Evolutionary conservation across 2,113 vertebrate species (phyloP).

Genomic region (Cacatua alba): DNA sequence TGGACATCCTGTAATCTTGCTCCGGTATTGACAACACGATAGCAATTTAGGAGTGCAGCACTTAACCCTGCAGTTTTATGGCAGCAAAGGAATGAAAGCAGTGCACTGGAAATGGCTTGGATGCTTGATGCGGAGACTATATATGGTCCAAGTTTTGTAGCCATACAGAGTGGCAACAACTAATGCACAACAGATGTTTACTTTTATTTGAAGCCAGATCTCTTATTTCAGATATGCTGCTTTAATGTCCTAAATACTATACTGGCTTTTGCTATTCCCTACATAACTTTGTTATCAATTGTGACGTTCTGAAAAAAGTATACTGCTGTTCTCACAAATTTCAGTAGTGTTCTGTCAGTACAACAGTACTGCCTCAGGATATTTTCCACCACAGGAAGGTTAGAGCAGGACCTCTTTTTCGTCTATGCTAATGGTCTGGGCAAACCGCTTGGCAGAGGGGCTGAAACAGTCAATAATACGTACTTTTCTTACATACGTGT

Average conservation of each 20-base stretch:
- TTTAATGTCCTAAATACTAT: not conserved
- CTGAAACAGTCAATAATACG: not conserved
- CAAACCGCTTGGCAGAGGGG: not conserved
- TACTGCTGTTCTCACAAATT: not conserved
- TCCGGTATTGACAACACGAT: not conserved
- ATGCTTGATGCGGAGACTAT: not conserved
- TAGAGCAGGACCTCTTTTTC: slow-evolving; percentile 2
- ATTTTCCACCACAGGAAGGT: slow-evolving; percentile 40
- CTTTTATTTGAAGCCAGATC: not conserved
- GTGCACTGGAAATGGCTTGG: not conserved
- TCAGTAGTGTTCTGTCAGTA: not conserved
- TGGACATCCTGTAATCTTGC: not conserved
- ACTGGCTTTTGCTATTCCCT: not conserved
- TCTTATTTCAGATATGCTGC: not conserved
- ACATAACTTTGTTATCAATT: not conserved
- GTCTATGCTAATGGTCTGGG: not conserved
- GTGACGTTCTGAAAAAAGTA: not conserved
- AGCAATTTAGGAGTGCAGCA: not conserved
- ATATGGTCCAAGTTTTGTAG: not conserved
- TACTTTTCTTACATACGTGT: not conserved
- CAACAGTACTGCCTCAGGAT: slow-evolving; percentile 15
- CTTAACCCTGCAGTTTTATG: not conserved
- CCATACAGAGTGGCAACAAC: not conserved
- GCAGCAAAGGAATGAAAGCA: not conserved
- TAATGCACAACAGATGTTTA: not conserved